Evolutionary conservation across 2,797 vertebrate species (phyloP), one percentile per base, ranked within the genome.

Genomic region (Rhinichthys osculus): DNA sequence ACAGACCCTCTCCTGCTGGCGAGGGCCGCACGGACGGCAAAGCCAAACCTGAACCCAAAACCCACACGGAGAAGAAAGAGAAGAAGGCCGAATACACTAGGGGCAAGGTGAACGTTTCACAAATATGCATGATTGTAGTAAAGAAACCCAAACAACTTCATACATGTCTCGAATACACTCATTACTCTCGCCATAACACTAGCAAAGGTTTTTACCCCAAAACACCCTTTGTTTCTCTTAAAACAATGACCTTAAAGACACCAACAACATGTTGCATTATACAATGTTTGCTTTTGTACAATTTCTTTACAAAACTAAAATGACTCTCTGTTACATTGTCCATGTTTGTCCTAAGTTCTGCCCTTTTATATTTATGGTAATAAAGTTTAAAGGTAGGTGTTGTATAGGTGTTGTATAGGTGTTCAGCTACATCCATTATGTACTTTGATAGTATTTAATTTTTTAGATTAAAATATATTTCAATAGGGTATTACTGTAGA

Each of bases 11-110:
- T 42, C 91, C 91, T 90, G 95, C 94, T 77, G 92, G 94, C 1
- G 96, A 97, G 74, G 95, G 95, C 47, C 96, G 97, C 62, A 96
- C 93, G 64, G 97, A 97, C 76, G 94, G 92, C 91, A 96, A 95
- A 92, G 70, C 93, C 87, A 98, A 96, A 93, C 88, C 91, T 9
- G 97, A 97, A 67, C 95, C 95, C 80, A 95, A 93, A 50, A 96
- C 95, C 91, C 72, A 90, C 14, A 92, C 94, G 8, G 94, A 95
- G 70, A 89, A 92, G 90, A 96, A 94, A 84, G 83, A 95, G 70
- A 89, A 92, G 90, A 96, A 93, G 86, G 76, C 73, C 2, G 59
- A 90, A 23, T 89, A 87, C 71, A 93, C 94, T 47, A 95, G 95
- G 7, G 98, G 98, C 87, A 94, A 95, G 94, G 98, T 98, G 93